Conservation (phyloP, 2,113 vertebrate species). For the Cynoglossus semilaevis region DNA sequence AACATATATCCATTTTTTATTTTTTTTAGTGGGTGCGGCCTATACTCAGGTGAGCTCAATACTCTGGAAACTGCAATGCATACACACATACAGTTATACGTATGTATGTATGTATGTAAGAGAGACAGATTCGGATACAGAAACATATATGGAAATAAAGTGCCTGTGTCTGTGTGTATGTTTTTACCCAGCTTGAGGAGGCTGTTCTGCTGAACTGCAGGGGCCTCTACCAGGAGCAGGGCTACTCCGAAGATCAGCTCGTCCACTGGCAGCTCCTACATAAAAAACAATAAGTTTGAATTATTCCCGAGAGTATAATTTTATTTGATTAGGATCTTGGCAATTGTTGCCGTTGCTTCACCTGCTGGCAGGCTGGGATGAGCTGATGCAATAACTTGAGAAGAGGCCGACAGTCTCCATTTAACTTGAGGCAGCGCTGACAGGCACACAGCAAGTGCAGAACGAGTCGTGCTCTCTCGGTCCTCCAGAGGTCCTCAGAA, state of each 20-base stretch:
- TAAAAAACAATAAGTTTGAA: neutral
- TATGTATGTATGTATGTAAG: no score
- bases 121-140: no score
- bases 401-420: slow-evolving; percentile 83
- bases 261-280: slow-evolving; percentile 82
- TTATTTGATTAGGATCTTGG: neutral
- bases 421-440: slow-evolving; percentile 80
- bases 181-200: slow-evolving; percentile 87
- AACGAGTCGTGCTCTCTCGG: slow-evolving; percentile 73
- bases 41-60: no score
- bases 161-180: neutral
- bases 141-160: no score
- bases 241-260: slow-evolving; percentile 80
- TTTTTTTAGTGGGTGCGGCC: no score
- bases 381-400: slow-evolving; percentile 80
- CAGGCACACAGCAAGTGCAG: slow-evolving; percentile 86
- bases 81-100: no score
- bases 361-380: slow-evolving; percentile 78
- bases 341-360: slow-evolving; percentile 47
- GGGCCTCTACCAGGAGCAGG: slow-evolving; percentile 82
- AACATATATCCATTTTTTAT: no score
- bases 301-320: neutral
- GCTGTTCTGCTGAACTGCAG: slow-evolving; percentile 83
- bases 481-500: slow-evolving; percentile 72
- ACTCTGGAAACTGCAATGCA: no score